phyloP scores from a whole-genome alignment of 2,797 vertebrate genomes.

The Glossophaga mutica region DNA sequence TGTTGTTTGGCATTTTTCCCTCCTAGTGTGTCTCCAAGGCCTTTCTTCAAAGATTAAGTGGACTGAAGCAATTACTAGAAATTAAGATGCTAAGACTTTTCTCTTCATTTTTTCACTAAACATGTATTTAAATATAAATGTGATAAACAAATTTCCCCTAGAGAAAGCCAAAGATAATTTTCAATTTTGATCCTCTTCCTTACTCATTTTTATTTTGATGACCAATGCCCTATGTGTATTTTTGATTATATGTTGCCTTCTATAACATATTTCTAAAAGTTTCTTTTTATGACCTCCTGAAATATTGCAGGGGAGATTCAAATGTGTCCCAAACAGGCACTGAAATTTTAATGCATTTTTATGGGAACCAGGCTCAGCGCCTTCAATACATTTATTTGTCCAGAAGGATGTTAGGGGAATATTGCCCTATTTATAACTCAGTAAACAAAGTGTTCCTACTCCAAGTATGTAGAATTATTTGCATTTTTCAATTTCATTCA shows the following conservation, averaged over 20 bases:
- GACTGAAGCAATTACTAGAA: not conserved
- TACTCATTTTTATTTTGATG: constrained; percentile 38
- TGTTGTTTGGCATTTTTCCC: not conserved
- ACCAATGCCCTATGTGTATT: constrained; percentile 34
- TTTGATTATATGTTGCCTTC: constrained; percentile 59
- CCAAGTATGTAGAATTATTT: not conserved
- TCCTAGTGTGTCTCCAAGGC: not conserved
- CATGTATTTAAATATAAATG: not conserved
- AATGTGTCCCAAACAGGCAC: constrained; percentile 41
- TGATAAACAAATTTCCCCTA: not conserved
- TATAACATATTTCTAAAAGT: constrained; percentile 58
- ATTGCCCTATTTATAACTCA: constrained; percentile 8
- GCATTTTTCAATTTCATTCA: not conserved
- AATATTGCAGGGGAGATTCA: constrained; percentile 54
- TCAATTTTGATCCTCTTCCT: not conserved
- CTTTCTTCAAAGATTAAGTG: not conserved
- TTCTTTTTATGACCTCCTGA: constrained; percentile 67
- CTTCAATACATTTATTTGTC: constrained; percentile 50
- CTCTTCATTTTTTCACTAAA: constrained; percentile 11
- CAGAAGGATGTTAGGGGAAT: constrained; percentile 35
- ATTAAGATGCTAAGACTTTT: not conserved
- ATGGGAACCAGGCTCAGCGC: not conserved
- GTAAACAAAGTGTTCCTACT: not conserved
- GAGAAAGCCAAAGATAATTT: constrained; percentile 15
- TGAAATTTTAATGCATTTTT: constrained; percentile 71